Percentiles rank a stretch among this genome's conserved stretches.
Conservation (phyloP, 2,797 vertebrate genomes). For the Malurus splendens region DNA sequence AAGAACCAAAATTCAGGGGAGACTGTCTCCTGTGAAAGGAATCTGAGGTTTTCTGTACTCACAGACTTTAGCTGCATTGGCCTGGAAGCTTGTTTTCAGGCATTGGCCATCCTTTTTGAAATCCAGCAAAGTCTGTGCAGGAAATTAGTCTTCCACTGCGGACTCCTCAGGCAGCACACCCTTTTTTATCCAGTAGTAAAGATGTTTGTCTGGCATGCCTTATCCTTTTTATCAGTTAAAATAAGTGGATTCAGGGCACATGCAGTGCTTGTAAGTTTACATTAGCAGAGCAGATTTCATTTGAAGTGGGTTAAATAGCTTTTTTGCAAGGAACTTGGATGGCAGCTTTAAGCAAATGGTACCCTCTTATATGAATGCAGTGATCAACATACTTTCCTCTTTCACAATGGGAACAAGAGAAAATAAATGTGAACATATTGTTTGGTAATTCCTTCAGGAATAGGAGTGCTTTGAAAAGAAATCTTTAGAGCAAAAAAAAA, state of each 20-base stretch:
- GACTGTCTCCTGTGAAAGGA: not conserved
- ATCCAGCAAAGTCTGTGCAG: not conserved
- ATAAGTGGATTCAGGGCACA: not conserved
- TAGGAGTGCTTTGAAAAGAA: not conserved
- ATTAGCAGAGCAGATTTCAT: not conserved
- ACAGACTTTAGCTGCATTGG: not conserved
- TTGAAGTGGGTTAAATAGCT: not conserved
- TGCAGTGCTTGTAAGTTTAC: not conserved
- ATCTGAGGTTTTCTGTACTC: not conserved
- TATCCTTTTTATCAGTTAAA: not conserved
- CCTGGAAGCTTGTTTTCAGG: not conserved
- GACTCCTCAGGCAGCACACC: not conserved
- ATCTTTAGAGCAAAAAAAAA: not conserved
- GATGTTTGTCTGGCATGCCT: not conserved
- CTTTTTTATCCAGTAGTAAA: not conserved
- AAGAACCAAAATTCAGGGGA: not conserved
- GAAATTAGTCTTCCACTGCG: not conserved
- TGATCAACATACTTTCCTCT: not conserved
- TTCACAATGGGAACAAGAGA: not conserved
- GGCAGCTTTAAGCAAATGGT: not conserved
- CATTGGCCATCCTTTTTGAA: not conserved
- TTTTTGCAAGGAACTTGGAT: not conserved
- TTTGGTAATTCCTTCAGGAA: not conserved
- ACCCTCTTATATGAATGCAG: not conserved
- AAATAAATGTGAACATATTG: not conserved